phyloP scores from a whole-genome alignment of 2,888 invertebrate genomes.

The Cerceris ruficornis region DNA sequence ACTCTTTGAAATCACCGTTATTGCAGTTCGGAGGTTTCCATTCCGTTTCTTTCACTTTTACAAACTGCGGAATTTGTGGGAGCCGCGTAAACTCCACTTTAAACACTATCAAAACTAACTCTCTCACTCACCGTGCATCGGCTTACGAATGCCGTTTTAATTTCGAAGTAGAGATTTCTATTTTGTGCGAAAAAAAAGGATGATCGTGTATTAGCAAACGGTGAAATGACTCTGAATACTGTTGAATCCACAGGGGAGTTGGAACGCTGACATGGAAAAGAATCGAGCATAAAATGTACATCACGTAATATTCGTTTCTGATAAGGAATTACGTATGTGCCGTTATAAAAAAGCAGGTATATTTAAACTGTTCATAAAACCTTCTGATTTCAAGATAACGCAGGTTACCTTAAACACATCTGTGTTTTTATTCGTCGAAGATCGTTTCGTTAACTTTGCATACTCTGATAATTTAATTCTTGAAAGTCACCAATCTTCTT shows the following conservation, averaged over 20 bases:
- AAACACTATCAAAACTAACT: neutral
- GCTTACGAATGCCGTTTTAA: no score
- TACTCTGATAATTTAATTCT: no score
- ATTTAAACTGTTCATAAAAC: neutral
- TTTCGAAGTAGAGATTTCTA: neutral
- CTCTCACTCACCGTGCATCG: neutral
- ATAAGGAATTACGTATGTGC: conserved; percentile 36
- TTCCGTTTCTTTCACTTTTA: neutral
- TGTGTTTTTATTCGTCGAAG: no score
- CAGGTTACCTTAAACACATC: neutral
- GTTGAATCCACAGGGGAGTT: neutral
- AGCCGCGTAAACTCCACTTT: neutral
- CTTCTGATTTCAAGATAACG: neutral
- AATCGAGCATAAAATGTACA: conserved; percentile 32
- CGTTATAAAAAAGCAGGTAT: no score
- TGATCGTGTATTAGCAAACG: neutral
- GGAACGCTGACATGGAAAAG: conserved; percentile 4
- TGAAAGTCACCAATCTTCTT: no score
- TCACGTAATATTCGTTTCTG: conserved; percentile 37
- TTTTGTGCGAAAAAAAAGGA: no score
- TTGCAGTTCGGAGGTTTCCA: neutral
- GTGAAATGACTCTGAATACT: neutral
- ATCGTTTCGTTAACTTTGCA: no score
- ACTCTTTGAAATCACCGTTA: conserved; percentile 8
- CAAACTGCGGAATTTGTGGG: neutral